Conservation (phyloP, 2,113 vertebrate genomes). For the Corydoras maculifer region DNA sequence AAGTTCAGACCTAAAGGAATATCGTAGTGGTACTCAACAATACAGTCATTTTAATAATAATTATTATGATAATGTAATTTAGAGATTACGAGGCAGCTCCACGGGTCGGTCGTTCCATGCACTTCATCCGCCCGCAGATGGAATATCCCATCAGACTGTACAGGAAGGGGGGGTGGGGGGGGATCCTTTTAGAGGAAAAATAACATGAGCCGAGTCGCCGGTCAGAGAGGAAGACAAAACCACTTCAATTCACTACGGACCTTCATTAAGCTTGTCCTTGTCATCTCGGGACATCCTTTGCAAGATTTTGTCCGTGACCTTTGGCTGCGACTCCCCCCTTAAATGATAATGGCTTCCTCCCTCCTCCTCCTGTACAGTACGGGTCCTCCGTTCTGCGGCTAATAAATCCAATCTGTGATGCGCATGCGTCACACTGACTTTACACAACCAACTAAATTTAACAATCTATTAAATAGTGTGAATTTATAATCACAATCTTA, state of each 20-base stretch:
- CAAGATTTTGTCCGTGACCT: slow-evolving; percentile 55
- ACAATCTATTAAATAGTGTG: too few relatives aligned
- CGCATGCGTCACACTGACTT: not conserved
- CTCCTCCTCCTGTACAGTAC: slow-evolving; percentile 52
- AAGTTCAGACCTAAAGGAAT: too few relatives aligned
- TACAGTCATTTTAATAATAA: too few relatives aligned
- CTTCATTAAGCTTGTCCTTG: slow-evolving; percentile 41
- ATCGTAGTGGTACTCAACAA: too few relatives aligned
- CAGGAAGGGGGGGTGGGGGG: slow-evolving; percentile 58
- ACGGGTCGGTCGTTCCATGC: too few relatives aligned
- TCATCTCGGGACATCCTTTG: slow-evolving; percentile 35
- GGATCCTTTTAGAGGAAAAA: slow-evolving; percentile 54
- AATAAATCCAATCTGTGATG: not conserved
- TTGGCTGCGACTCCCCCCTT: slow-evolving; percentile 45
- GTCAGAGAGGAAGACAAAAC: slow-evolving; percentile 56
- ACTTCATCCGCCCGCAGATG: slow-evolving; percentile 17
- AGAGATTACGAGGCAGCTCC: too few relatives aligned
- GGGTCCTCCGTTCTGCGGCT: slow-evolving; percentile 45
- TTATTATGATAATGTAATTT: too few relatives aligned
- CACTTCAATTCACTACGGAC: slow-evolving; percentile 44
- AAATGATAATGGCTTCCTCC: slow-evolving; percentile 62
- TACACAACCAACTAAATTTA: not conserved
- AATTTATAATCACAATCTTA: too few relatives aligned
- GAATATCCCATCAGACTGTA: slow-evolving; percentile 64
- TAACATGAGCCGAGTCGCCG: slow-evolving; percentile 58